Conservation (phyloP, 2,797 vertebrate species). For the Schizothorax lantsangensis region DNA sequence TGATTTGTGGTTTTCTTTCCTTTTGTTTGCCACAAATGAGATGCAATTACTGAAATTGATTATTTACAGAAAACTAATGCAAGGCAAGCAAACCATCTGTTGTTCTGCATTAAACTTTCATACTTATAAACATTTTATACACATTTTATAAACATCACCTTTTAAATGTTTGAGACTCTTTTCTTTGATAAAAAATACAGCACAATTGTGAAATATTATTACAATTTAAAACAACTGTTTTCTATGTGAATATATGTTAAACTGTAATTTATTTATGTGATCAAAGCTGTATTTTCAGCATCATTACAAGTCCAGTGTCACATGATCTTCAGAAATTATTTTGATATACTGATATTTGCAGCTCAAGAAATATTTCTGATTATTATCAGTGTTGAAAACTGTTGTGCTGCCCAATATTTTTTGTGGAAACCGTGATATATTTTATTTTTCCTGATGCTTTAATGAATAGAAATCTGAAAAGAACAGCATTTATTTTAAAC, state of each 20-base stretch:
- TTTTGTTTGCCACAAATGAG: slow-evolving; percentile 19
- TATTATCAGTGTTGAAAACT: neutral
- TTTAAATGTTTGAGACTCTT: neutral
- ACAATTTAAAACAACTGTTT: neutral
- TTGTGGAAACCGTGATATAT: neutral
- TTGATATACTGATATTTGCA: neutral
- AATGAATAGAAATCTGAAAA: neutral
- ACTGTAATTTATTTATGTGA: neutral
- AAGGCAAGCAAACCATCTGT: neutral
- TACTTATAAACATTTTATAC: neutral
- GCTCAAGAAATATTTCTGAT: neutral
- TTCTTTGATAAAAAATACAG: neutral
- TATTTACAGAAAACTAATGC: neutral
- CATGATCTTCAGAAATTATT: neutral
- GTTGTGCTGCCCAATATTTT: neutral
- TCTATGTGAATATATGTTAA: neutral
- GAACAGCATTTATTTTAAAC: neutral
- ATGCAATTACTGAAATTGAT: slow-evolving; percentile 14
- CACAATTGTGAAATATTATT: neutral
- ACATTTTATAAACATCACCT: neutral
- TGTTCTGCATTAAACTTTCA: neutral
- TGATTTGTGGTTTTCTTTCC: slow-evolving; percentile 9
- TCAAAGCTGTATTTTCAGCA: neutral
- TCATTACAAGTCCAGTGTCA: neutral
- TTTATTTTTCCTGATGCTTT: neutral